A percentile compares a stretch with the other conserved stretches of the same genome.
Evolutionary conservation across 2,113 vertebrate species (phyloP).

Genomic region (Blennius ocellaris): DNA sequence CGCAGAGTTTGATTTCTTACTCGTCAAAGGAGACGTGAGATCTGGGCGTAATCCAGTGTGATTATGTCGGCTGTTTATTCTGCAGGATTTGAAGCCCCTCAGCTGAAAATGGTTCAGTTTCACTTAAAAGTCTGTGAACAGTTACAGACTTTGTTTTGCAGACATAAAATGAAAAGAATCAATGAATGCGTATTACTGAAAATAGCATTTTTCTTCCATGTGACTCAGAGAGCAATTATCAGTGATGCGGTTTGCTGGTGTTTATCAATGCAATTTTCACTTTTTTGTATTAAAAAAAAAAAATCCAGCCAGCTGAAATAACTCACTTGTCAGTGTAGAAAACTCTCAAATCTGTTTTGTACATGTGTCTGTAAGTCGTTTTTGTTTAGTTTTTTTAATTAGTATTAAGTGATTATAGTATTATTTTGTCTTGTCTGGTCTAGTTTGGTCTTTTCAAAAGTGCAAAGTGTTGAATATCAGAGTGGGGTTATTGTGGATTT

Average conservation of each 20-base stretch:
- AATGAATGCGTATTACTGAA: slow-evolving; percentile 8
- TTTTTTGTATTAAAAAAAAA: background rate
- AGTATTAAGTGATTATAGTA: no score
- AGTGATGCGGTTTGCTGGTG: background rate
- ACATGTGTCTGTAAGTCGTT: no score
- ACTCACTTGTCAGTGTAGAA: no score
- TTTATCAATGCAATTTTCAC: background rate
- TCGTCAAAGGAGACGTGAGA: slow-evolving; percentile 27
- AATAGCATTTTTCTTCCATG: slow-evolving; percentile 15
- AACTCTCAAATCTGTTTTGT: no score
- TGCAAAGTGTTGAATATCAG: no score
- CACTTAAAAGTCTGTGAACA: slow-evolving; percentile 12
- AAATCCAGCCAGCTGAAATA: no score
- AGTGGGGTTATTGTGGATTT: no score
- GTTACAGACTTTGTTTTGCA: slow-evolving; percentile 23
- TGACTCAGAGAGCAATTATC: slow-evolving; percentile 2
- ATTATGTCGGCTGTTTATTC: slow-evolving; percentile 56
- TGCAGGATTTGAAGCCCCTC: slow-evolving; percentile 36
- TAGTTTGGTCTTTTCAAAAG: no score
- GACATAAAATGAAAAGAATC: slow-evolving; percentile 5
- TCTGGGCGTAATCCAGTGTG: slow-evolving; percentile 42
- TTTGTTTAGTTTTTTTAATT: no score
- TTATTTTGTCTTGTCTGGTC: no score
- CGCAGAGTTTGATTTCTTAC: slow-evolving; percentile 40
- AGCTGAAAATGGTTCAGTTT: slow-evolving; percentile 42